A percentile compares a stretch with the other conserved stretches of the same genome.
phyloP scores from a whole-genome alignment of 2,888 invertebrate species.

The Resseliella maxima region DNA sequence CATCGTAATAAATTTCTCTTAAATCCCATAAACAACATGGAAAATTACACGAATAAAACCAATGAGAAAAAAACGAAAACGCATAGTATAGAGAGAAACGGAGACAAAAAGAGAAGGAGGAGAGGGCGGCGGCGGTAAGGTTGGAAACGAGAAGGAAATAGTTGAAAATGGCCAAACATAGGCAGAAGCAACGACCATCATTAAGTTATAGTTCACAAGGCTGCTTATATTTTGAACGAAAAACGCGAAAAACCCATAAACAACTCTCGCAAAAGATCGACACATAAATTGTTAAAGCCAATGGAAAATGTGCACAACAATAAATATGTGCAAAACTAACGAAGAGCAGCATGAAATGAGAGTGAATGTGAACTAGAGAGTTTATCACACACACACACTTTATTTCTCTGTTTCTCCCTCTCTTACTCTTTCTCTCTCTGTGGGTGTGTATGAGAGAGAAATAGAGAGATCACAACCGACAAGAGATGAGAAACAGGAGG shows the following conservation, averaged over 20 bases:
- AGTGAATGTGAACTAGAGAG: too few relatives aligned
- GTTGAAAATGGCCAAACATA: not conserved
- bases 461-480: too few relatives aligned
- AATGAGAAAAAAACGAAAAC: too few relatives aligned
- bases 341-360: too few relatives aligned
- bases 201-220: conserved; percentile 3
- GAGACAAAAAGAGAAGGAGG: too few relatives aligned
- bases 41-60: conserved; percentile 42
- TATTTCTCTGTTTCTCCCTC: too few relatives aligned
- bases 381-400: too few relatives aligned
- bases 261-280: not conserved
- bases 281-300: conserved; percentile 13
- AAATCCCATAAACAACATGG: conserved; percentile 27
- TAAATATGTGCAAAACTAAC: not conserved
- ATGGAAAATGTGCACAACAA: not conserved
- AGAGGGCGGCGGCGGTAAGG: too few relatives aligned
- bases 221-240: not conserved
- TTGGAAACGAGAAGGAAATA: too few relatives aligned
- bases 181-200: not conserved
- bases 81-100: too few relatives aligned
- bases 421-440: too few relatives aligned
- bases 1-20: not conserved
- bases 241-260: conserved; percentile 11
- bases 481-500: too few relatives aligned
- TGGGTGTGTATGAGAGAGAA: not conserved